Conservation (phyloP, 2,797 vertebrate species). For the Steatocranus sp. region DNA sequence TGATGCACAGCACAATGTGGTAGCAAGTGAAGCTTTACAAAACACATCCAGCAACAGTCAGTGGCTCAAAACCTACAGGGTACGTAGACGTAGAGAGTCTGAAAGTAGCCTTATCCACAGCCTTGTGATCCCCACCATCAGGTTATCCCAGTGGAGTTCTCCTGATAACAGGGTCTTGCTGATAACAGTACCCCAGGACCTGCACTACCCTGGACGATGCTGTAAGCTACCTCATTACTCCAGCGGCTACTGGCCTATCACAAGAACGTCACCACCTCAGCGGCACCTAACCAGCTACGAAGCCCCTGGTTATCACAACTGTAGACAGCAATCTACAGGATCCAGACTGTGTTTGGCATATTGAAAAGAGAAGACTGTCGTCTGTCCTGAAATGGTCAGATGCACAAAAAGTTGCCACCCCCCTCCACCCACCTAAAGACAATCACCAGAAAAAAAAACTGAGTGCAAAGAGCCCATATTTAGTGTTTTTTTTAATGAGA, state of each 20-base stretch:
- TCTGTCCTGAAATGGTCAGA: background rate
- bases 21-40: slow-evolving; percentile 18
- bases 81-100: slow-evolving; percentile 52
- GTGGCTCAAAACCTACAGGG: slow-evolving; percentile 1
- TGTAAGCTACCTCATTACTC: slow-evolving; percentile 68
- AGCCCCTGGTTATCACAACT: slow-evolving; percentile 33
- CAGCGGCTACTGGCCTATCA: slow-evolving; percentile 67
- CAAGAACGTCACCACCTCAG: slow-evolving; percentile 42
- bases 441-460: background rate
- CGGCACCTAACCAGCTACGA: slow-evolving; percentile 49
- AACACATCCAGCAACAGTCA: slow-evolving; percentile 26
- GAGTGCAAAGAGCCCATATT: background rate
- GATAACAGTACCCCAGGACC: slow-evolving; percentile 63
- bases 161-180: slow-evolving; percentile 61
- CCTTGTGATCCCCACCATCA: slow-evolving; percentile 58
- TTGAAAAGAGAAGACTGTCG: background rate
- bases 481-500: background rate
- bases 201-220: slow-evolving; percentile 31
- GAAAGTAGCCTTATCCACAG: slow-evolving; percentile 60
- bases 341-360: slow-evolving; percentile 14
- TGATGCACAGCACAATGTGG: background rate
- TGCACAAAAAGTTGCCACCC: background rate
- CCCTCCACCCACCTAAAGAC: background rate
- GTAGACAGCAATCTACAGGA: slow-evolving; percentile 44
- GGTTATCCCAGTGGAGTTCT: slow-evolving; percentile 54